These are phyloP conservation scores for Agapornis canus DNA, from an alignment of 2,797 vertebrate genomes.

Conservation along the genomic window DNA sequence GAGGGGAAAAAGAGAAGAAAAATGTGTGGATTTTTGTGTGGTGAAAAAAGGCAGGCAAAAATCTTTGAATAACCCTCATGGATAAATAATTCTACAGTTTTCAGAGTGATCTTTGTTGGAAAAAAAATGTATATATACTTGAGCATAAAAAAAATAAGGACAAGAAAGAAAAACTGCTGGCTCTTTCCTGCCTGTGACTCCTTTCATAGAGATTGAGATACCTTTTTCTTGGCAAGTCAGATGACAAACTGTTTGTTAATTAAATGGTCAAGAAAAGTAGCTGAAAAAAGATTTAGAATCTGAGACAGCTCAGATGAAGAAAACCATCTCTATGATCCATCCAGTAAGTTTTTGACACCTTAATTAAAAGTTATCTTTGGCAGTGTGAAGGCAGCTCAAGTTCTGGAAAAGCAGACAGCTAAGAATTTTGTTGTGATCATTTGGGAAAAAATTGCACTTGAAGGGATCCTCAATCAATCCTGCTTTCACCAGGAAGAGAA, in stretches of 20 bases:
- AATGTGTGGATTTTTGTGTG: not conserved
- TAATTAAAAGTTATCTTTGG: constrained; percentile 18
- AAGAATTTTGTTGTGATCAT: not conserved
- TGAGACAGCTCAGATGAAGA: not conserved
- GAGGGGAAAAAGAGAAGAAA: not conserved
- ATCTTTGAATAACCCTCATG: not conserved
- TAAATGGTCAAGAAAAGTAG: not conserved
- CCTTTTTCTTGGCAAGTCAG: not conserved
- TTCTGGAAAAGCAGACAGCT: not conserved
- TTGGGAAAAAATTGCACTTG: not conserved
- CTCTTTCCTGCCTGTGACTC: not conserved
- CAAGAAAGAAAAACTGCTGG: not conserved
- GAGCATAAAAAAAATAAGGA: not conserved
- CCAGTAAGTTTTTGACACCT: not conserved
- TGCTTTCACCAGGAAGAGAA: not conserved
- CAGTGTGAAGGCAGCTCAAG: not conserved
- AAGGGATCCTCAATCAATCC: not conserved
- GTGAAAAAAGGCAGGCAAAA: not conserved
- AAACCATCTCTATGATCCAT: not conserved
- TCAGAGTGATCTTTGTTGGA: not conserved
- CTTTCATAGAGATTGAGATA: not conserved
- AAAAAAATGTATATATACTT: not conserved
- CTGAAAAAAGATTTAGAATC: not conserved
- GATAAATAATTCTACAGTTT: not conserved
- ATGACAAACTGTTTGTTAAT: constrained; percentile 6